Evolutionary conservation across 2,797 vertebrate genomes (phyloP).

Genomic region (Hippoglossus hippoglossus): DNA sequence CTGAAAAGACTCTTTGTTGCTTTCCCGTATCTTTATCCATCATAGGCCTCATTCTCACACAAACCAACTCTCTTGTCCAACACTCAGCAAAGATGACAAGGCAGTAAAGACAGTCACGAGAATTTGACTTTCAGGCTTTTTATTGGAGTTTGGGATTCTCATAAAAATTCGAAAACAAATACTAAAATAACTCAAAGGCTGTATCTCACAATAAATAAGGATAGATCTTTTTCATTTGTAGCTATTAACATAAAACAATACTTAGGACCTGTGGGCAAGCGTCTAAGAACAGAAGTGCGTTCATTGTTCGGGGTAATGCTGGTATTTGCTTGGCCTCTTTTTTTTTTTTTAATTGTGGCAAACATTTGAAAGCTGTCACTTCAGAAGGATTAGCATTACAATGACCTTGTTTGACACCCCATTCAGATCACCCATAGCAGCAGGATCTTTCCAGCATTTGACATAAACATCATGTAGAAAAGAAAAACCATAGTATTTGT

Average conservation of each 20-base stretch:
- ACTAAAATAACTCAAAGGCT: conserved; percentile 44
- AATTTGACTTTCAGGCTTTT: conserved; percentile 41
- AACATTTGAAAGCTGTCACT: conserved; percentile 43
- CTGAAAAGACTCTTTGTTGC: too few species aligned
- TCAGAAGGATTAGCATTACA: conserved; percentile 25
- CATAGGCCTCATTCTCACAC: too few species aligned
- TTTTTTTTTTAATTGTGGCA: neutral
- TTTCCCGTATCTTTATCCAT: too few species aligned
- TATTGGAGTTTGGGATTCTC: conserved; percentile 54
- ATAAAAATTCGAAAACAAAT: conserved; percentile 41
- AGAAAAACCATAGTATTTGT: conserved; percentile 4
- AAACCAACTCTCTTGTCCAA: too few species aligned
- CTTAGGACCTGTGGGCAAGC: conserved; percentile 49
- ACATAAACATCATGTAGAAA: conserved; percentile 39
- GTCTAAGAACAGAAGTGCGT: conserved; percentile 74
- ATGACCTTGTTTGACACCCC: conserved; percentile 38
- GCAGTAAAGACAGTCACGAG: neutral
- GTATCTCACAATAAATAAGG: conserved; percentile 81
- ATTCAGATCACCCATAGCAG: conserved; percentile 66
- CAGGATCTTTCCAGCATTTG: conserved; percentile 52
- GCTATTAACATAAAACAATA: conserved; percentile 56
- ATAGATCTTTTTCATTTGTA: conserved; percentile 54
- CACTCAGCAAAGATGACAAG: neutral
- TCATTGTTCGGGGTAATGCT: conserved; percentile 46
- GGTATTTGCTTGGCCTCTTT: conserved; percentile 1